Evolutionary conservation across 2,113 vertebrate genomes (phyloP).

Genomic region (Percina caprodes): DNA sequence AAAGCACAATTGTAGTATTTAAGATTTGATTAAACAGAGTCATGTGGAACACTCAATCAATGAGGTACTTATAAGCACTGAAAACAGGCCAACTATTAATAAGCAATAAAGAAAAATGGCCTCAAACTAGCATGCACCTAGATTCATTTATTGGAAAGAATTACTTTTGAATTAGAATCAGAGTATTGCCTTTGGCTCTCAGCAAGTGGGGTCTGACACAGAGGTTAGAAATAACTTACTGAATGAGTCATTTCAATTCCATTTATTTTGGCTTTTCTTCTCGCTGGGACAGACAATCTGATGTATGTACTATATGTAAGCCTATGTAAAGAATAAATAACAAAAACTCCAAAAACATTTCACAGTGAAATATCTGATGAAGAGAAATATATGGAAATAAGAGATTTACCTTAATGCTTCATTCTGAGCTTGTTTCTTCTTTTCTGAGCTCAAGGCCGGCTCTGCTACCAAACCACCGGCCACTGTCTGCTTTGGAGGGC

Average conservation of each 20-base stretch:
- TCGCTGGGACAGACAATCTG: background rate
- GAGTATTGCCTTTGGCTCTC: conserved; percentile 60
- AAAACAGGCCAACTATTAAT: conserved; percentile 56
- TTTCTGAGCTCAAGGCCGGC: conserved; percentile 54
- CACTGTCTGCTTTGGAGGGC: conserved; percentile 34
- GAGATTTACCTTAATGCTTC: conserved; percentile 82
- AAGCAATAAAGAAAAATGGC: conserved; percentile 61
- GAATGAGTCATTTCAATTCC: conserved; percentile 46
- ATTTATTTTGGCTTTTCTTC: background rate
- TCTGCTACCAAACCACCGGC: conserved; percentile 10
- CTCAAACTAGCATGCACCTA: conserved; percentile 43
- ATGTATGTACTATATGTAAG: background rate
- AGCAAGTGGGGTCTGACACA: conserved; percentile 57
- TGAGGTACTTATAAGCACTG: conserved; percentile 43
- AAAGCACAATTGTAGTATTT: conserved; percentile 60
- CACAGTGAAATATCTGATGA: conserved; percentile 4
- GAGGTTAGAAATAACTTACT: conserved; percentile 58
- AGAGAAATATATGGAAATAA: conserved; percentile 2
- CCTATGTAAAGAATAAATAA: background rate
- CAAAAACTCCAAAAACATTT: background rate
- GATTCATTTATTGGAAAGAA: conserved; percentile 66
- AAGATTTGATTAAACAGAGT: conserved; percentile 67
- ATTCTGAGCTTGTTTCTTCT: conserved; percentile 64
- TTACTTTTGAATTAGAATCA: conserved; percentile 68
- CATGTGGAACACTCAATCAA: conserved; percentile 61